Evolutionary conservation across 35 echinoderm and acorn worm genomes (phyloP), one percentile per base, ranked within the genome.

Genomic region (Ptychodera flava): DNA sequence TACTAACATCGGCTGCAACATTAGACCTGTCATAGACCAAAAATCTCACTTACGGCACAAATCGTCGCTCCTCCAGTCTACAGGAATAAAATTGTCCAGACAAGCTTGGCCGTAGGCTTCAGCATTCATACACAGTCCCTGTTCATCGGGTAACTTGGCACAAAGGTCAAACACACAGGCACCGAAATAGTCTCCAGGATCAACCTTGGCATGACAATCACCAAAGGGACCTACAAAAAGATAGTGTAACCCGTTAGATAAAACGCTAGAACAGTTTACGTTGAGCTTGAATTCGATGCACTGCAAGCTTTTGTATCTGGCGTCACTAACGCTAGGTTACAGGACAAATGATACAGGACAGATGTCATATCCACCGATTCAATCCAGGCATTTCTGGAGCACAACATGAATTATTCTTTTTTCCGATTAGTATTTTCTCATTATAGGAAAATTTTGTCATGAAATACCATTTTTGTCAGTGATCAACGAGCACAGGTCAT

Each of bases 141-240:
- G 76, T 35, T 31, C 28, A 15, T 33, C 77, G 0, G 86, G 86
- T 32, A 87, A 78, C 10, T 79, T 31, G 33, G 86, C 28, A 34
- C 86, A 87, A 76, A 79, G 86, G 86, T 87, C 86, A 31, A 79
- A 22, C 76, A 87, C 36, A 35, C 86, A 87, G 6, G 86, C 86
- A 1, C 29, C 30, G 33, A 16, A 87, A 77, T 33, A 87, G 34
- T 16, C 6, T 0, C 79, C 86, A 1, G 86, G 86, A 78, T 87
- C n/a, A 14, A 87, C 77, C 22, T 28, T 32, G 33, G 28, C 86
- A 31, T 81, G 77, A 78, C 86, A 87, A 16, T 79, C 86, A 0
- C 76, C 76, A 80, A 87, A 87, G 16, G 86, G 76, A 33, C 86
- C 86, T 87, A 28, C 6, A 64, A 64, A 22, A 64, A 12, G 22